Evolutionary conservation across 2,113 vertebrate genomes (phyloP), one percentile per base, ranked within the genome.

Genomic region (Indicator maculatus): DNA sequence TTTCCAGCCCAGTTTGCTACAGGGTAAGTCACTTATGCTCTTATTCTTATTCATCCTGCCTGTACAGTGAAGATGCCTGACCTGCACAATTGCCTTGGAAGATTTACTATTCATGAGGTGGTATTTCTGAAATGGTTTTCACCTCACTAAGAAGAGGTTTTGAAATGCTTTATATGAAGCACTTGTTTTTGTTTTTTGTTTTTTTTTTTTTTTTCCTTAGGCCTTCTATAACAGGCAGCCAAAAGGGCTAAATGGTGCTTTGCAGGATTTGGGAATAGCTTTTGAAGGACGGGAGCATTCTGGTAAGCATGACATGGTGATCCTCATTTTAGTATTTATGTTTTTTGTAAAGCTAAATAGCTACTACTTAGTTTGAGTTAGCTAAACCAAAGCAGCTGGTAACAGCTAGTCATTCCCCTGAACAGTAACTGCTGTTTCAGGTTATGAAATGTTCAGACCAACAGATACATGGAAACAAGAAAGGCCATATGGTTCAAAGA

Each of bases 251-350:
- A 99, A 98, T 20, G 99, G 99, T 56, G 99, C 99, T 12, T 96
- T 99, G 79, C 98, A 99, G 88, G 99, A 99, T 96, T 95, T 99
- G 7, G 99, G 99, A 53, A 98, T 99, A 73, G 95, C 98, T 97
- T 99, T 99, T 97, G 97, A 96, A 52, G 99, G 99, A 79, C 97
- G 98, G 91, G 98, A 99, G 91, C 99, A 99, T 98, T 99, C 98
- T 58, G 99, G 99, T 99, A 91, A 90, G 98, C 86, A 74, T 64
- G 39, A 81, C 41, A 11, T 70, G 31, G 93, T 71, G 84, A 64
- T 74, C 14, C 47, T 90, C 3, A 39, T 36, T 88, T 85, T 67
- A 58, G 65, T 38, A 41, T 5, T 5, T 26, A 6, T 28, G 7
- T 15, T 20, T 50, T 76, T 31, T 14, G 55, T 15, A 76, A 73